A percentile compares a stretch with the other conserved stretches of the same genome.
Conservation (phyloP, 2,797 vertebrate species). For the Bradypus variegatus region DNA sequence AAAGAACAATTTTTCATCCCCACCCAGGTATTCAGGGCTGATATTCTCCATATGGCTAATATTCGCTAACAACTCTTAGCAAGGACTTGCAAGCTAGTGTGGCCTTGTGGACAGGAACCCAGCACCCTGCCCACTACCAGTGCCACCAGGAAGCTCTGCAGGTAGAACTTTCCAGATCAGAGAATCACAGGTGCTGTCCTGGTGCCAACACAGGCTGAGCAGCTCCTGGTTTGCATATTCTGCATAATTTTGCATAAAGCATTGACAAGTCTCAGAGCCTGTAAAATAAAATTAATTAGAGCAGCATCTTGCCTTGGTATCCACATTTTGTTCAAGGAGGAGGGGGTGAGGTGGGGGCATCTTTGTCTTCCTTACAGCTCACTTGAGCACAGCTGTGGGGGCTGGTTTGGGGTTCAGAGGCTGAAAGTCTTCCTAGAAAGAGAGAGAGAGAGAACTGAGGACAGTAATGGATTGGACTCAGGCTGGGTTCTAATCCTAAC, state of each 20-base stretch:
- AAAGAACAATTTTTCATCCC: not conserved
- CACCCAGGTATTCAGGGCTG: not conserved
- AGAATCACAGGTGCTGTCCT: not conserved
- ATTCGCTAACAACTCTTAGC: not conserved
- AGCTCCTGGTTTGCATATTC: slow-evolving; percentile 51
- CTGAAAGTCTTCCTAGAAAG: not conserved
- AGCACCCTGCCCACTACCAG: not conserved
- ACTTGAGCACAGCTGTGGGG: not conserved
- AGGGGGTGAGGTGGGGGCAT: not conserved
- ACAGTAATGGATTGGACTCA: not conserved
- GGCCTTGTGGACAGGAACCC: not conserved
- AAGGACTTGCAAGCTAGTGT: not conserved
- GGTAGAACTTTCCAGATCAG: not conserved
- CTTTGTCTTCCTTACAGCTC: not conserved
- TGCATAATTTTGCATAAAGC: slow-evolving; percentile 65
- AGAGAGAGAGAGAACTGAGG: not conserved
- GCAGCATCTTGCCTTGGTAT: not conserved
- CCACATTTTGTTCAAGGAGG: not conserved
- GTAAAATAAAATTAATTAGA: slow-evolving; percentile 52
- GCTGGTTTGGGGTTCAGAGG: not conserved
- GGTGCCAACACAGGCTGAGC: not conserved
- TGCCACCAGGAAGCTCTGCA: not conserved
- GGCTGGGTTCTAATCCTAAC: not conserved
- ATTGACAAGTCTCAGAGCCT: slow-evolving; percentile 44
- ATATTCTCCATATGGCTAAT: not conserved